Conservation (phyloP, 2,797 vertebrate species). For the Pelochelys cantorii region DNA sequence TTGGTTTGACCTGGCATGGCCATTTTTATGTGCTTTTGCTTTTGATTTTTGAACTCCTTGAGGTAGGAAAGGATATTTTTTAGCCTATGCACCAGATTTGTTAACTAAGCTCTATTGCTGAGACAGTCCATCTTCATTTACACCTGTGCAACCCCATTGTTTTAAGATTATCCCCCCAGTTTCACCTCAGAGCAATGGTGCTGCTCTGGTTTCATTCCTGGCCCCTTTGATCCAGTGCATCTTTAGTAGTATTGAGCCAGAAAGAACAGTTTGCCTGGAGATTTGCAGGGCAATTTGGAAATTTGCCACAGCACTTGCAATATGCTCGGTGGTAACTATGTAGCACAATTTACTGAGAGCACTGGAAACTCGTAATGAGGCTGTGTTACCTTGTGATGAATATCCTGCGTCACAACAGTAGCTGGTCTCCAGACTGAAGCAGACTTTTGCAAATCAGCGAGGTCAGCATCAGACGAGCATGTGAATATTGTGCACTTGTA, state of each 20-base stretch:
- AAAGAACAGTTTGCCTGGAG: neutral
- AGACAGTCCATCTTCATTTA: neutral
- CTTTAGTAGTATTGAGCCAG: neutral
- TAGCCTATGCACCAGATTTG: neutral
- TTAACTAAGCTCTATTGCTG: neutral
- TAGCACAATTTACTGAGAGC: neutral
- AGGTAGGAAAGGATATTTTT: neutral
- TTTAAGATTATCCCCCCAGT: neutral
- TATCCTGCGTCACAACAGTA: neutral
- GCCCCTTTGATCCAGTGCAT: neutral
- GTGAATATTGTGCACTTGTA: slow-evolving; percentile 83
- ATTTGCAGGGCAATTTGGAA: neutral
- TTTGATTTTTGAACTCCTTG: neutral
- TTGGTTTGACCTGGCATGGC: no score
- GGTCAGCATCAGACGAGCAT: slow-evolving; percentile 78
- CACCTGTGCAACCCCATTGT: neutral
- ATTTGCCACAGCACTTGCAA: neutral
- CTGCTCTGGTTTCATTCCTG: neutral
- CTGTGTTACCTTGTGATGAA: slow-evolving; percentile 49
- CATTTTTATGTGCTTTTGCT: no score
- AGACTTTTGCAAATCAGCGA: slow-evolving; percentile 73
- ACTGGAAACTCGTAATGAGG: neutral
- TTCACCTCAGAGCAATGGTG: neutral
- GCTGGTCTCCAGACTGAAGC: slow-evolving; percentile 75
- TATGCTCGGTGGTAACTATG: neutral